Evolutionary conservation across 2,113 vertebrate species (phyloP).

Genomic region (Sphyrna mokarran): DNA sequence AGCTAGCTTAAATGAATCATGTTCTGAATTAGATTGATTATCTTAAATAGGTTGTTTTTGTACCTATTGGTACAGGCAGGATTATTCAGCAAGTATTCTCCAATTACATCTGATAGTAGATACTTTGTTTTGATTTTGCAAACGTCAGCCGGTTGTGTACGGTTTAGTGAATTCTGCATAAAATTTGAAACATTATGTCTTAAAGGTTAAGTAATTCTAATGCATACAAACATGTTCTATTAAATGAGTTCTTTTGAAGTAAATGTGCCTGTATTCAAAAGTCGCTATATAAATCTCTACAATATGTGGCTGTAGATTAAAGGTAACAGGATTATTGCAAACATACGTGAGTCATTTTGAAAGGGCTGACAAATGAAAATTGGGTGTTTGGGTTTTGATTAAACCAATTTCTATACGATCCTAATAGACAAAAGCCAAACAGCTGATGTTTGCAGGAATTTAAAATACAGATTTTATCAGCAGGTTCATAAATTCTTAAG

Average conservation of each 20-base stretch:
- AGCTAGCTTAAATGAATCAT: no score
- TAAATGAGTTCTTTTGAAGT: not conserved
- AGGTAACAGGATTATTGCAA: not conserved
- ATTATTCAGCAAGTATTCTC: no score
- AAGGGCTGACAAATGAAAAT: not conserved
- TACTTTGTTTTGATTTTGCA: no score
- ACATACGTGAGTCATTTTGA: not conserved
- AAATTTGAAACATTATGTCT: not conserved
- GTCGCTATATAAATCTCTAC: not conserved
- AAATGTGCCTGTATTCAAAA: not conserved
- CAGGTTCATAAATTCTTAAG: not conserved
- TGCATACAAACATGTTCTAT: not conserved
- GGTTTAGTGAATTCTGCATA: not conserved
- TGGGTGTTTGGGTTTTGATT: not conserved
- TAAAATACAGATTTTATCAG: not conserved
- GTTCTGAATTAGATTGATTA: no score
- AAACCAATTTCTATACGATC: not conserved
- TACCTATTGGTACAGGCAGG: no score
- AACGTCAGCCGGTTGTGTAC: no score
- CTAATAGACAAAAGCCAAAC: not conserved
- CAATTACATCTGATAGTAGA: no score
- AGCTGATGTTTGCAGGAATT: not conserved
- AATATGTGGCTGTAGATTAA: not conserved
- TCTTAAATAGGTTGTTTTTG: no score
- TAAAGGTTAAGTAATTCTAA: slow-evolving; percentile 5